A percentile compares a stretch with the other conserved stretches of the same genome.
These are phyloP conservation scores for Terrapene triunguis DNA, from an alignment of 2,113 vertebrate genomes.

Conservation along the genomic window DNA sequence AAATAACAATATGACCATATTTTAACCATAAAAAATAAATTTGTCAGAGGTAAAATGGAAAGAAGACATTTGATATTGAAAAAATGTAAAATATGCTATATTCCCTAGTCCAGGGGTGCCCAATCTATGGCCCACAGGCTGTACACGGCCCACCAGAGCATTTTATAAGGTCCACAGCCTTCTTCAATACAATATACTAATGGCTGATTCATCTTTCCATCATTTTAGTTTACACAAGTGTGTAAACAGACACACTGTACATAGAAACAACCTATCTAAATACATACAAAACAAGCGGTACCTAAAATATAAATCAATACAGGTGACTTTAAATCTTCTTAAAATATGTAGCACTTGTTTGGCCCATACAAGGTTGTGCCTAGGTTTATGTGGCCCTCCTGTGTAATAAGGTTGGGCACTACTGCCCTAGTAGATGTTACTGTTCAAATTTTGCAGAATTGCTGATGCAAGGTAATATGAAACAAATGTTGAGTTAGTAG, in stretches of 20 bases:
- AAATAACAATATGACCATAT: not conserved
- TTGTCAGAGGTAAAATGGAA: not conserved
- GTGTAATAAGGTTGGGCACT: not conserved
- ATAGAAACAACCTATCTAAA: not conserved
- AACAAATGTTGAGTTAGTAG: not conserved
- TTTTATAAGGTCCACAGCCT: too few relatives aligned
- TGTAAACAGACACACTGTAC: not conserved
- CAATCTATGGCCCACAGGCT: too few relatives aligned
- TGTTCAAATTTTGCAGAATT: slow-evolving; percentile 17
- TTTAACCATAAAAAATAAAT: not conserved
- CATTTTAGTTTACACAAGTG: too few relatives aligned
- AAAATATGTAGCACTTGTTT: not conserved
- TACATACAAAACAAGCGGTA: not conserved
- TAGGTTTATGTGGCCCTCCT: not conserved
- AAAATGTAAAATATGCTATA: not conserved
- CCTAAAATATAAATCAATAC: not conserved
- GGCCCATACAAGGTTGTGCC: not conserved
- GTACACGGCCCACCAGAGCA: too few relatives aligned
- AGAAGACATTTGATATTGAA: not conserved
- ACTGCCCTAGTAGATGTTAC: not conserved
- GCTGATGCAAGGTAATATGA: not conserved
- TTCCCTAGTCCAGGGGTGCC: not conserved
- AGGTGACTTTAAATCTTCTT: not conserved
- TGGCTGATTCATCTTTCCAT: not conserved
- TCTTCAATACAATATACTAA: not conserved